Evolutionary conservation across 2,797 vertebrate genomes (phyloP).

Genomic region (Myioborus melanocephalus): DNA sequence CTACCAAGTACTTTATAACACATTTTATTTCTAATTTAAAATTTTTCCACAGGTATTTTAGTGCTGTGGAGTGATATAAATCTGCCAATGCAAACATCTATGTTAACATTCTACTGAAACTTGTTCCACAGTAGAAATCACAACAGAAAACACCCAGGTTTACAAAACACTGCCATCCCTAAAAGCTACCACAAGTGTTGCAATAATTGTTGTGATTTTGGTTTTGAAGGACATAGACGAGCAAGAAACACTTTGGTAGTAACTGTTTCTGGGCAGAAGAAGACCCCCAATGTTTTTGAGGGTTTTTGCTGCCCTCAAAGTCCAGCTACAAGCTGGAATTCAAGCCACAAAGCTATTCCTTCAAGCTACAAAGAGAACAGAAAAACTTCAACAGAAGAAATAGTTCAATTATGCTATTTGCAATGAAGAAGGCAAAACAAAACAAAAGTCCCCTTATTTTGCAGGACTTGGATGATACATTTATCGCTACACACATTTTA

Average conservation of each 20-base stretch:
- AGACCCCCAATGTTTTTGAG: accelerated
- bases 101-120: neutral
- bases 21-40: neutral
- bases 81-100: neutral
- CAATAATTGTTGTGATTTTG: neutral
- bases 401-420: neutral
- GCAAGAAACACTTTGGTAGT: neutral
- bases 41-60: neutral
- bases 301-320: neutral
- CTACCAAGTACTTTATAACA: neutral
- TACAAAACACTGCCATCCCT: neutral
- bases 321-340: neutral
- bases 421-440: neutral
- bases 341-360: neutral
- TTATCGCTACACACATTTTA: neutral
- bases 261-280: neutral
- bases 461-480: neutral
- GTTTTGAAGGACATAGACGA: neutral
- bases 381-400: neutral
- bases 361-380: neutral
- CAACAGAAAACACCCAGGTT: neutral
- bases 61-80: accelerated
- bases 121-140: neutral
- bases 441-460: neutral
- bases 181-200: neutral